phyloP scores from a whole-genome alignment of 2,797 vertebrate species.

The Telmatherina bonti region DNA sequence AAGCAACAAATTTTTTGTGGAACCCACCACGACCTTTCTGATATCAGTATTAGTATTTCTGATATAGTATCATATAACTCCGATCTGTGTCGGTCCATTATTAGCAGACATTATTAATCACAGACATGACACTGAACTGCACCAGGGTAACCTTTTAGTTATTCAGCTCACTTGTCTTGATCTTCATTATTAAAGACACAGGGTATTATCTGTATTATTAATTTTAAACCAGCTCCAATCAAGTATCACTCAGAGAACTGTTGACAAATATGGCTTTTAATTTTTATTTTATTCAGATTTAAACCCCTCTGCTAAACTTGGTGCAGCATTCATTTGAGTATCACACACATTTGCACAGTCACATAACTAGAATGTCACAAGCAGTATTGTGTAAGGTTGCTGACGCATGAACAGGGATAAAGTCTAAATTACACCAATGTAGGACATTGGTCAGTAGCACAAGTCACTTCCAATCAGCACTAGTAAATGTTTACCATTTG shows the following conservation, averaged over 20 bases:
- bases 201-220: neutral
- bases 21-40: neutral
- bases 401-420: conserved; percentile 61
- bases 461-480: neutral
- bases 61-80: neutral
- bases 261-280: neutral
- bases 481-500: conserved; percentile 25
- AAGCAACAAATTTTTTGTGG: neutral
- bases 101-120: conserved; percentile 14
- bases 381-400: conserved; percentile 54
- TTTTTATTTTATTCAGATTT: neutral
- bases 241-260: neutral
- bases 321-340: conserved; percentile 27
- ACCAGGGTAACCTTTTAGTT: conserved; percentile 7
- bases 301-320: conserved; percentile 9
- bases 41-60: too few species aligned
- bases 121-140: conserved; percentile 29
- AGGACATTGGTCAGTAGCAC: conserved; percentile 29
- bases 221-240: neutral
- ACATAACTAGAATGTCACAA: conserved; percentile 32
- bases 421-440: conserved; percentile 50
- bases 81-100: neutral
- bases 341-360: conserved; percentile 5
- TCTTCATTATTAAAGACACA: neutral
- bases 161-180: neutral